Percentiles rank a stretch among this genome's conserved stretches.
These are phyloP conservation scores for Oryzaephilus surinamensis DNA, from an alignment of 1,140 invertebrate species.

Conservation along the genomic window DNA sequence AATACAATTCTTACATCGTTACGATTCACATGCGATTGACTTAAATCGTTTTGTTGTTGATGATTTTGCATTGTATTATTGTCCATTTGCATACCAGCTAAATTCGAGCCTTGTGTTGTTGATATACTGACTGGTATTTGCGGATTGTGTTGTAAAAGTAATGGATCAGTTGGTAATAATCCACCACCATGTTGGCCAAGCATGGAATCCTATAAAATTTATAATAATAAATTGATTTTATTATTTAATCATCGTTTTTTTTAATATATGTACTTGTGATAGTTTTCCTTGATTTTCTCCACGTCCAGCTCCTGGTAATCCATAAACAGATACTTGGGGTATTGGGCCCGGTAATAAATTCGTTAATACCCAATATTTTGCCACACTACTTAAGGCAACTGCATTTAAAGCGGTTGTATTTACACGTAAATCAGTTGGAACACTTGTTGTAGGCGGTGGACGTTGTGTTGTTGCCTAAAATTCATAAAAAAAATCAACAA, in stretches of 20 bases:
- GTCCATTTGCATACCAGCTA: slow-evolving; percentile 34
- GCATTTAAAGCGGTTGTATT: slow-evolving; percentile 48
- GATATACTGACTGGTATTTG: slow-evolving; percentile 33
- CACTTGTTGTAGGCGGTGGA: slow-evolving; percentile 37
- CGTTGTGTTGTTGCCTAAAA: slow-evolving; percentile 23
- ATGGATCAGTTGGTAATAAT: slow-evolving; percentile 30
- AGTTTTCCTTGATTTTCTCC: slow-evolving; percentile 47
- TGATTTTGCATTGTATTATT: slow-evolving; percentile 32
- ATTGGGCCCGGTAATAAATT: slow-evolving; percentile 51
- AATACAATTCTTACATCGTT: slow-evolving; percentile 15
- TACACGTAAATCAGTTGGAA: slow-evolving; percentile 46
- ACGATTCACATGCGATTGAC: slow-evolving; percentile 18
- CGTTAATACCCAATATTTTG: slow-evolving; percentile 56
- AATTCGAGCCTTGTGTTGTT: slow-evolving; percentile 31
- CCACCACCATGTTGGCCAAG: slow-evolving; percentile 29
- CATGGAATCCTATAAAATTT: slow-evolving; percentile 24
- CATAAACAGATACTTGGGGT: slow-evolving; percentile 52
- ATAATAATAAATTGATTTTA: background rate
- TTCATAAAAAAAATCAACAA: too few species aligned
- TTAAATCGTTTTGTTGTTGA: slow-evolving; percentile 30
- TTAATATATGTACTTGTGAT: slow-evolving; percentile 37
- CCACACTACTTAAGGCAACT: slow-evolving; percentile 49
- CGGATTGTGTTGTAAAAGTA: slow-evolving; percentile 30
- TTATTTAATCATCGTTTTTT: background rate
- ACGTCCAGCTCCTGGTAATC: slow-evolving; percentile 40